Evolutionary conservation across 2,113 vertebrate genomes (phyloP), one percentile per base, ranked within the genome.

Genomic region (Vulpes ferrilata): DNA sequence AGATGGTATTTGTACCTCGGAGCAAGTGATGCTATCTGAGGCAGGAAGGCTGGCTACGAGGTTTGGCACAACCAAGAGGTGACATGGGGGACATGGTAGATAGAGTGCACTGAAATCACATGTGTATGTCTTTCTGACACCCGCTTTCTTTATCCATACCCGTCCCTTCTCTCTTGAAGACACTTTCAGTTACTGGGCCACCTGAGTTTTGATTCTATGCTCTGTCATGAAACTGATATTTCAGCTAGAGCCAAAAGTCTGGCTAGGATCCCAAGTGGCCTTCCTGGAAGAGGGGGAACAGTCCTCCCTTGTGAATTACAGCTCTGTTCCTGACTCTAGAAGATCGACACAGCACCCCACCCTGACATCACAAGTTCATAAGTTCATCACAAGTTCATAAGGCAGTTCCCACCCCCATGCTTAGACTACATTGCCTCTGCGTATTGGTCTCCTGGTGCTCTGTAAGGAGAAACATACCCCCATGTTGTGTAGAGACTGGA

Each of bases 171-270:
- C 64, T 90, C 62, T 78, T 38, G 30, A 69, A 69, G 53, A 65
- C 59, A 76, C 53, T 57, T 25, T 38, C 0, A 3, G 67, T 78
- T 74, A 35, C 92, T 80, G 83, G 73, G 57, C 65, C 87, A 89
- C 64, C 55, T 64, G 81, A 60, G 57, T 98, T 97, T 97, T 83
- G 53, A 43, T 96, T 97, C 97, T 96, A 95, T 35, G 48, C 25
- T 82, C 67, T 19, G 81, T 97, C 91, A 92, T 57, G 30, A 69
- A 69, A 35, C 17, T 88, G 59, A n/a, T 84, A 90, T 20, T 95
- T 92, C 85, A 71, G 65, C 67, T 89, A 67, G 69, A 97, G 76
- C 23, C 73, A 51, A n/a, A 79, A 74, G 35, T 64, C 92, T 96
- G 83, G 67, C 76, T 35, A 84, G 60, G 25, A 53, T 82, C 80